Evolutionary conservation across 2,888 invertebrate genomes (phyloP).

Genomic region (Lasioglossum figueresi): DNA sequence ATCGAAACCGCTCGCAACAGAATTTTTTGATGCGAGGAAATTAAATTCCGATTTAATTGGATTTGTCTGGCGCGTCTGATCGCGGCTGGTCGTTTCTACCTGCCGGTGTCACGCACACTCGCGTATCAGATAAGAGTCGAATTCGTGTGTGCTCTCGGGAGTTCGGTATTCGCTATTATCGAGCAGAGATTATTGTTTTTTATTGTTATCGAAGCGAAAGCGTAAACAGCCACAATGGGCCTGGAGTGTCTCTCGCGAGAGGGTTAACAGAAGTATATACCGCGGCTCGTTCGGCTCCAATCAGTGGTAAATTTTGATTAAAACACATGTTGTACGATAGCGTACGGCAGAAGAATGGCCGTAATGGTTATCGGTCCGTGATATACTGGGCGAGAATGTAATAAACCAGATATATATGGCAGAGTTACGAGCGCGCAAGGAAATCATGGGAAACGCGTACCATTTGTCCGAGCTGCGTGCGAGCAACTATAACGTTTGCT

Average conservation of each 20-base stretch:
- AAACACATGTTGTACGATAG: constrained; percentile 19
- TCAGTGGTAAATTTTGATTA: constrained; percentile 26
- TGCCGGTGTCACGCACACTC: not conserved
- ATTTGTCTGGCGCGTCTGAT: not conserved
- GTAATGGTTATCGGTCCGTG: constrained; percentile 46
- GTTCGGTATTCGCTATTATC: not conserved
- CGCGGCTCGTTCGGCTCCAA: not conserved
- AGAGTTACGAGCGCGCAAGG: constrained; percentile 48
- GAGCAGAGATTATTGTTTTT: not conserved
- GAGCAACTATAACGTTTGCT: not conserved
- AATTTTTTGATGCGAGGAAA: not conserved
- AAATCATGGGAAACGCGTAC: constrained; percentile 32
- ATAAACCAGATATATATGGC: constrained; percentile 53
- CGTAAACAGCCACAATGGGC: not conserved
- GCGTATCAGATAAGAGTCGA: not conserved
- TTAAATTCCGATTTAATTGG: not conserved
- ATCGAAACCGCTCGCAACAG: not conserved
- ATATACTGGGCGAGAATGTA: constrained; percentile 31
- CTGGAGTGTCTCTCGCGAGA: not conserved
- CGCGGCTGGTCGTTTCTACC: not conserved
- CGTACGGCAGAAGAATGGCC: constrained; percentile 14
- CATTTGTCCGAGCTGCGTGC: constrained; percentile 24
- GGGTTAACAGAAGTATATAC: not conserved
- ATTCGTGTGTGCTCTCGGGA: not conserved
- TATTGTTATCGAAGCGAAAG: not conserved